Evolutionary conservation across 2,888 invertebrate species (phyloP).

Genomic region (Blastobasis lacticolella): DNA sequence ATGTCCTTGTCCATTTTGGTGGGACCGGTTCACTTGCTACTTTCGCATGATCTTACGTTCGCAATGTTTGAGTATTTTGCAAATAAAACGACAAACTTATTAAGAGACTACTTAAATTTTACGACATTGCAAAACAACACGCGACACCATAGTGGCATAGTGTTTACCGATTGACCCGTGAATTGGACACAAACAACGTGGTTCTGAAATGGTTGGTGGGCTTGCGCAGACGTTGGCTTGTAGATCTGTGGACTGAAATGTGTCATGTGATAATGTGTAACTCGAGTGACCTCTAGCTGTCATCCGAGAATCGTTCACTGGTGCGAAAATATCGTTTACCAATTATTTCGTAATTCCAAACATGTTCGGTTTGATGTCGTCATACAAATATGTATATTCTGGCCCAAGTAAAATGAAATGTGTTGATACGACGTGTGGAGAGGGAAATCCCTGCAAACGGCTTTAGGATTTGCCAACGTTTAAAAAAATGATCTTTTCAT

Average conservation of each 20-base stretch:
- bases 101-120: conserved; percentile 7
- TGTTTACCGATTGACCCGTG: neutral
- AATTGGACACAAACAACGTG: neutral
- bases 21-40: conserved; percentile 18
- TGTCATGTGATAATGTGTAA: conserved; percentile 26
- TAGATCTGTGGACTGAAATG: conserved; percentile 11
- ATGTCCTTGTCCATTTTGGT: conserved; percentile 19
- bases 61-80: conserved; percentile 2
- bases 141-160: neutral
- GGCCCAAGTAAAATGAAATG: too few species aligned
- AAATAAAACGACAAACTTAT: too few species aligned
- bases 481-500: too few species aligned
- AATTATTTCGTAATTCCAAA: conserved; percentile 46
- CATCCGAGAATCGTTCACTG: conserved; percentile 34
- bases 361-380: conserved; percentile 36
- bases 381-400: conserved; percentile 5
- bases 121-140: conserved; percentile 7
- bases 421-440: neutral
- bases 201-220: neutral
- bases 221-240: conserved; percentile 10
- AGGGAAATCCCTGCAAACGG: neutral
- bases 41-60: conserved; percentile 18
- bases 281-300: conserved; percentile 35
- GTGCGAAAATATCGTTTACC: conserved; percentile 44
- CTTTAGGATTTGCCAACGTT: too few species aligned